Percentiles rank a stretch among this genome's conserved stretches.
phyloP scores from a whole-genome alignment of 2,113 vertebrate species.

The Thinocorus orbignyianus region DNA sequence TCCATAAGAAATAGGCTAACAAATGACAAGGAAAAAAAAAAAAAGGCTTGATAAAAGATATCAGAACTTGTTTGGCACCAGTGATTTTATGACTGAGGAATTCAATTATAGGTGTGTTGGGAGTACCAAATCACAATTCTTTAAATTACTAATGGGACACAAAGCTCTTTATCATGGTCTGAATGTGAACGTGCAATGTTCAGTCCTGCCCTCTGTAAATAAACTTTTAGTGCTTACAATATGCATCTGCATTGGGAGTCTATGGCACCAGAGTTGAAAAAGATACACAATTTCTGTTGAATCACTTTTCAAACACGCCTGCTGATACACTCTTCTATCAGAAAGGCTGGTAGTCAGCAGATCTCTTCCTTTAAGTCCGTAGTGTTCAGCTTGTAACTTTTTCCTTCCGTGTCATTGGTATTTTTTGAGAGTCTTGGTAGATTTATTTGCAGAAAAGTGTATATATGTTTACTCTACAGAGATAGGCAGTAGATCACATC shows the following conservation, averaged over 20 bases:
- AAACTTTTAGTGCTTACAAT: slow-evolving; percentile 5
- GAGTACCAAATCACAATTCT: slow-evolving; percentile 75
- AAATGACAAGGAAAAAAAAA: slow-evolving; percentile 56
- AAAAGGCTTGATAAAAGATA: slow-evolving; percentile 74
- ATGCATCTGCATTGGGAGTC: not conserved
- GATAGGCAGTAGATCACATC: not conserved
- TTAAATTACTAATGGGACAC: slow-evolving; percentile 77
- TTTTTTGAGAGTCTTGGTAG: not conserved
- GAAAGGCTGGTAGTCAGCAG: not conserved
- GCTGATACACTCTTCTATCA: not conserved
- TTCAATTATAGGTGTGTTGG: slow-evolving; percentile 85
- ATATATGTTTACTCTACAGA: not conserved
- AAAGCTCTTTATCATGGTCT: slow-evolving; percentile 71
- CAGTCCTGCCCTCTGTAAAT: slow-evolving; percentile 73
- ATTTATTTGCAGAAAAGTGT: not conserved
- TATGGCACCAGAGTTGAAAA: not conserved
- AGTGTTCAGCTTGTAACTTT: not conserved
- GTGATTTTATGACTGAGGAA: slow-evolving; percentile 81
- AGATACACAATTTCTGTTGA: not conserved
- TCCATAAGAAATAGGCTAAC: slow-evolving; percentile 72
- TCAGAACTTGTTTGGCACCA: slow-evolving; percentile 68
- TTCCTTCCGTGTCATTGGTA: not conserved
- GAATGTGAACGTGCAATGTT: slow-evolving; percentile 61
- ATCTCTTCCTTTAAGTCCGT: not conserved
- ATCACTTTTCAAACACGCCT: not conserved